Conservation (phyloP, 2,113 vertebrate genomes). For the Setophaga kirtlandii region DNA sequence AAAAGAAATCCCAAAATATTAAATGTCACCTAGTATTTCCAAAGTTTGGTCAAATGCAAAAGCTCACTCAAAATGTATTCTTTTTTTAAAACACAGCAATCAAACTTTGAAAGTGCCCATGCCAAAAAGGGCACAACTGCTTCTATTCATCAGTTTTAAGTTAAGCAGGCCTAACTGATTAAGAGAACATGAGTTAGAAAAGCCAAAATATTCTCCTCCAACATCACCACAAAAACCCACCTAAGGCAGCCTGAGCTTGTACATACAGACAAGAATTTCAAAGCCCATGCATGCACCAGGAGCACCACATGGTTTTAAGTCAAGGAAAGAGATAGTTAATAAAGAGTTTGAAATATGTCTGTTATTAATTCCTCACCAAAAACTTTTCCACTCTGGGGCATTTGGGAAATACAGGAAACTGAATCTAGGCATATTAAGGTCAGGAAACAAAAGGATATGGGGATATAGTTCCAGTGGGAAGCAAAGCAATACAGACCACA, state of each 20-base stretch:
- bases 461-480: neutral
- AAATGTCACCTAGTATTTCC: neutral
- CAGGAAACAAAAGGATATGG: neutral
- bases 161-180: neutral
- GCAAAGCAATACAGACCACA: neutral
- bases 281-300: neutral
- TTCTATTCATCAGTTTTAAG: neutral
- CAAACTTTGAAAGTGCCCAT: neutral
- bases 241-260: neutral
- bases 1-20: neutral
- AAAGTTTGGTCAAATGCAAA: conserved; percentile 18
- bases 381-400: neutral
- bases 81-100: neutral
- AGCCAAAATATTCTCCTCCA: neutral
- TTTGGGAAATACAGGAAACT: neutral
- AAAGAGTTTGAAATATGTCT: neutral
- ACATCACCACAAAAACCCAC: neutral
- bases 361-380: neutral
- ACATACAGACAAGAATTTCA: neutral
- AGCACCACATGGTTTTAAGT: neutral
- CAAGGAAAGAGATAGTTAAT: neutral
- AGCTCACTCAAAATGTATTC: neutral
- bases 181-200: neutral
- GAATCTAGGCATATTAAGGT: neutral
- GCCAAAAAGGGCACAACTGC: neutral